Evolutionary conservation across 2,113 vertebrate species (phyloP), one percentile per base, ranked within the genome.

Genomic region (Oncorhynchus clarkii): DNA sequence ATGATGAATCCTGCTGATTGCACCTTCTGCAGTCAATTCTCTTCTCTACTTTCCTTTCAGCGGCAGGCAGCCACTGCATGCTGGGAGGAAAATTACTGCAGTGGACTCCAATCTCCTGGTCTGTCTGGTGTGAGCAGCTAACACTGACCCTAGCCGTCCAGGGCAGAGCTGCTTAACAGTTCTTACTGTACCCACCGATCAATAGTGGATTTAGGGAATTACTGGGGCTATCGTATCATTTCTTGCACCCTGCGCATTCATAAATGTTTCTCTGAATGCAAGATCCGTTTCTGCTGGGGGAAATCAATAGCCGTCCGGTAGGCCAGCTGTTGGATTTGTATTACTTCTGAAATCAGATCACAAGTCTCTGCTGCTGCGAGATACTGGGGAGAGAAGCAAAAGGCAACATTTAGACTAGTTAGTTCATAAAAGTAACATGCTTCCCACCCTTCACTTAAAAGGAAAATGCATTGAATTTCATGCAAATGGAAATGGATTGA

Each of bases 291-390:
- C 79, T 75, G 85, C 80, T 74, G 85, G 78, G 83, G 65, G 79
- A 48, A 89, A 90, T 92, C 90, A 71, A 92, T 92, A 85, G 75
- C 65, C 5, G 31, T 84, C 80, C 84, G 71, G 86, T 75, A 73
- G 86, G 77, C 84, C 90, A 90, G 87, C 87, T 89, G 86, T 87
- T 88, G 72, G 79, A 76, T 80, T 88, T 91, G 88, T 90, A 90
- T 90, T 89, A 89, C 88, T 83, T 86, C 88, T 89, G 86, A 87
- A 89, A 92, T 90, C 89, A 88, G 71, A 74, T 74, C 27, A 20
- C 1, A 8, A 39, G 67, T 20, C 16, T 29, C 24, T 67, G 65
- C 29, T 24, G n/a, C 59, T 71, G 74, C 76, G 80, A 80, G 84
- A 45, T 45, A 45, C 39, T 45, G 8, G 39, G 9, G 74, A 82